Conservation (phyloP, 2,113 vertebrate species). For the Phocoena phocoena region DNA sequence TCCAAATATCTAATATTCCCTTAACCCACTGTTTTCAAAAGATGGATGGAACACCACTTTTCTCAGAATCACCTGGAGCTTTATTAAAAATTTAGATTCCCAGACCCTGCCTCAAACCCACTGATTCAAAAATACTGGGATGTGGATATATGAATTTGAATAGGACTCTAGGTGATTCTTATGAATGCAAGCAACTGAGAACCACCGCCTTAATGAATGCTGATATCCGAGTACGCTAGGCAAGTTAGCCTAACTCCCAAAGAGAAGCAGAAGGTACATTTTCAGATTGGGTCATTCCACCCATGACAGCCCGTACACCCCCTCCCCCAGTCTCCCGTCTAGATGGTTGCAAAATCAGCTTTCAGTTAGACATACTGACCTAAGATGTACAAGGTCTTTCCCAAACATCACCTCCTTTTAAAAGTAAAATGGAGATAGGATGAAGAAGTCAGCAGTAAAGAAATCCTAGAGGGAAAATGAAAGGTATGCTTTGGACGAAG, state of each 20-base stretch:
- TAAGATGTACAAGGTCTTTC: not conserved
- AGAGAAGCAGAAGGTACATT: not conserved
- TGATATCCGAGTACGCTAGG: not conserved
- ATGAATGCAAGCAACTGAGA: not conserved
- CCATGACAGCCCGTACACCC: not conserved
- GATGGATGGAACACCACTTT: not conserved
- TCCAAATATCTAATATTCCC: not conserved
- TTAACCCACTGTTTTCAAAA: not conserved
- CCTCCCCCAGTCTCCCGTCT: not conserved
- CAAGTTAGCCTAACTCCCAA: not conserved
- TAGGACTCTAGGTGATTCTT: not conserved
- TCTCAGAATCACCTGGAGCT: not conserved
- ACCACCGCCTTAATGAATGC: not conserved
- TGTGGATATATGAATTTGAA: not conserved
- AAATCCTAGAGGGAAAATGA: not conserved
- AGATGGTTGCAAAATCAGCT: not conserved
- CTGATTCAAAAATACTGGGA: not conserved
- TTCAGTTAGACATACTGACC: not conserved
- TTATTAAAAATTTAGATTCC: constrained; percentile 8
- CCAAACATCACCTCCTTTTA: not conserved
- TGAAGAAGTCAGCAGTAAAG: not conserved
- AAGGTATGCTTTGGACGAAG: not conserved
- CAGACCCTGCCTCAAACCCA: not conserved
- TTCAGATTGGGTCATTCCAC: not conserved
- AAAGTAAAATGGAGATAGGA: not conserved